These are phyloP conservation scores for Leptinotarsa rubiginosa DNA, from an alignment of 2,888 invertebrate species.

Conservation along the genomic window DNA sequence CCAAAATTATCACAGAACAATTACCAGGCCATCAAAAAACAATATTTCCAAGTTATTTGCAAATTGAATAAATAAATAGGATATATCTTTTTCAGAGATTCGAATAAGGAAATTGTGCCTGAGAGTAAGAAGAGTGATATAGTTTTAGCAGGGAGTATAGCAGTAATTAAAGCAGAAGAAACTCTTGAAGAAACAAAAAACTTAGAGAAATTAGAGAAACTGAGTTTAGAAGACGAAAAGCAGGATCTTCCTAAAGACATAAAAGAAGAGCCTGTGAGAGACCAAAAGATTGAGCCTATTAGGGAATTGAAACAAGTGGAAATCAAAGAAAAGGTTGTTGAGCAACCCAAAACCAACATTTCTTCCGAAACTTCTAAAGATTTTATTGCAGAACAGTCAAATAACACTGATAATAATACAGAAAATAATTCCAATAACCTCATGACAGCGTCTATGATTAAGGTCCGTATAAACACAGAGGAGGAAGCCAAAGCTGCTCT, in stretches of 20 bases:
- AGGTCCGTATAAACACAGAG: conserved; percentile 84
- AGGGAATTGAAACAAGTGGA: conserved; percentile 11
- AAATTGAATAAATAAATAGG: too few relatives aligned
- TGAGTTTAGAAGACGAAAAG: conserved; percentile 8
- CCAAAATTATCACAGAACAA: not conserved
- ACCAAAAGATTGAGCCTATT: not conserved
- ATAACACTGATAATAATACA: conserved; percentile 15
- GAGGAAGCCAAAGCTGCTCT: conserved; percentile 94
- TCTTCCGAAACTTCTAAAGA: conserved; percentile 28
- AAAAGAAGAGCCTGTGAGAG: conserved; percentile 6
- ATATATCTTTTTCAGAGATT: conserved; percentile 36
- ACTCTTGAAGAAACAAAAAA: conserved; percentile 11
- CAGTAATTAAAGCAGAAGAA: conserved; percentile 24
- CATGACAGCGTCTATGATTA: conserved; percentile 75
- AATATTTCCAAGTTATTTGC: too few relatives aligned
- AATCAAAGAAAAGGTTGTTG: conserved; percentile 9
- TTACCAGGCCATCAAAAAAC: not conserved
- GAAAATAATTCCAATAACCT: conserved; percentile 52
- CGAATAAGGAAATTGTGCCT: conserved; percentile 39
- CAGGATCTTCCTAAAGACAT: conserved; percentile 8
- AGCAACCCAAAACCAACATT: conserved; percentile 8
- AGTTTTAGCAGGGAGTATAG: conserved; percentile 34
- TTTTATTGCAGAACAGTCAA: conserved; percentile 27
- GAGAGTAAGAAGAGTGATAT: conserved; percentile 38
- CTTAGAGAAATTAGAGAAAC: not conserved